phyloP scores from a whole-genome alignment of 2,113 vertebrate genomes.

The Lynx canadensis region DNA sequence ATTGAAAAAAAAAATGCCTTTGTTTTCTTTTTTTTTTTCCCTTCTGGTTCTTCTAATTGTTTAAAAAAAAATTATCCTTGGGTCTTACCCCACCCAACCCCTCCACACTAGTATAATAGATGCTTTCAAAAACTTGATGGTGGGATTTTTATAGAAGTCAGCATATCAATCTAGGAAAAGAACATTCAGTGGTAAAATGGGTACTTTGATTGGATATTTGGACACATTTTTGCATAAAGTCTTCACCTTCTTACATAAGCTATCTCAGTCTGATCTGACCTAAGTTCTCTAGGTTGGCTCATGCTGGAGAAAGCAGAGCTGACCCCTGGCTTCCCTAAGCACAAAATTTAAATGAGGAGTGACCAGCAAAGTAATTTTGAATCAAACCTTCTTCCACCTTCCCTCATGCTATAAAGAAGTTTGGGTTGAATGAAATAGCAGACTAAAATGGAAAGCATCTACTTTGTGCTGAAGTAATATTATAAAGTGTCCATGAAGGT shows the following conservation, averaged over 20 bases:
- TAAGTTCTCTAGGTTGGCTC: background rate
- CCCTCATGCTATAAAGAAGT: background rate
- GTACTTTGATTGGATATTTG: background rate
- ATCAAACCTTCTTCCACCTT: background rate
- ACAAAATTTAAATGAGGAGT: background rate
- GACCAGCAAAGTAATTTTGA: background rate
- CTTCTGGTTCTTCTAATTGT: constrained; percentile 10
- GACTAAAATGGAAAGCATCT: background rate
- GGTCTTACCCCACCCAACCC: background rate
- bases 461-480: background rate
- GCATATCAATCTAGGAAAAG: background rate
- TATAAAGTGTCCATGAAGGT: constrained; percentile 4
- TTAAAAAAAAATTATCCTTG: background rate
- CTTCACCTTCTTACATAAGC: background rate
- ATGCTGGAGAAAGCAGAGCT: background rate
- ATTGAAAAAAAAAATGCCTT: background rate
- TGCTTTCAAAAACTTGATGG: background rate
- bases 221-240: background rate
- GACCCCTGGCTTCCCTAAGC: background rate
- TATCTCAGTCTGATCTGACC: background rate
- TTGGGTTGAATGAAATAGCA: background rate
- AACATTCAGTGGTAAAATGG: background rate
- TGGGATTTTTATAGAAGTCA: constrained; percentile 11
- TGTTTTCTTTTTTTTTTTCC: background rate
- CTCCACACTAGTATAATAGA: background rate